Percentiles rank a stretch among this genome's conserved stretches.
Evolutionary conservation across 2,113 vertebrate species (phyloP).

Genomic region (Tylochromis polylepis): DNA sequence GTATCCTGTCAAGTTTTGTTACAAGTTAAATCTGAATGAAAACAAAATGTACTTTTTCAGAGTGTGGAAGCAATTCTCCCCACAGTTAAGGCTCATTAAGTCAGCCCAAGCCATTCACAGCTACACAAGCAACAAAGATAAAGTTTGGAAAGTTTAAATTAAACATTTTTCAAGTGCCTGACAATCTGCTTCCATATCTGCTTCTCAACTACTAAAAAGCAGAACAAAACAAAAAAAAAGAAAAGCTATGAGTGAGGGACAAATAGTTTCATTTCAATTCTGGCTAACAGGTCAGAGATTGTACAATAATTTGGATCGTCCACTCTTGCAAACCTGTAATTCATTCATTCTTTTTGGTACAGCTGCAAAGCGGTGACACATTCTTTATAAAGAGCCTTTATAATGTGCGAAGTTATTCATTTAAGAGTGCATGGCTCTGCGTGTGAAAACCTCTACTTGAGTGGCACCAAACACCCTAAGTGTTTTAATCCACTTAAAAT

Average conservation of each 20-base stretch:
- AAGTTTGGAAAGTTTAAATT: background rate
- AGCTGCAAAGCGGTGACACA: background rate
- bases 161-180: background rate
- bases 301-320: background rate
- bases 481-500: background rate
- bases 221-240: background rate
- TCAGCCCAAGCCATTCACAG: background rate
- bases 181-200: background rate
- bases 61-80: background rate
- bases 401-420: slow-evolving; percentile 29
- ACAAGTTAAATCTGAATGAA: background rate
- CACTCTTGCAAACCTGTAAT: background rate
- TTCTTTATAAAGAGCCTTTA: slow-evolving; percentile 11
- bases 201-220: background rate
- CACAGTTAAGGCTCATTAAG: background rate
- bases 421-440: background rate
- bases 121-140: background rate
- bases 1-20: background rate
- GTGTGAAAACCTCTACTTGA: background rate
- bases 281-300: background rate
- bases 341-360: slow-evolving; percentile 26
- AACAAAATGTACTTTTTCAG: background rate
- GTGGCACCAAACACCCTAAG: background rate
- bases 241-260: background rate
- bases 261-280: background rate